These are phyloP conservation scores for Eubasilissa splendida DNA, from an alignment of 2,888 invertebrate genomes.

Conservation along the genomic window DNA sequence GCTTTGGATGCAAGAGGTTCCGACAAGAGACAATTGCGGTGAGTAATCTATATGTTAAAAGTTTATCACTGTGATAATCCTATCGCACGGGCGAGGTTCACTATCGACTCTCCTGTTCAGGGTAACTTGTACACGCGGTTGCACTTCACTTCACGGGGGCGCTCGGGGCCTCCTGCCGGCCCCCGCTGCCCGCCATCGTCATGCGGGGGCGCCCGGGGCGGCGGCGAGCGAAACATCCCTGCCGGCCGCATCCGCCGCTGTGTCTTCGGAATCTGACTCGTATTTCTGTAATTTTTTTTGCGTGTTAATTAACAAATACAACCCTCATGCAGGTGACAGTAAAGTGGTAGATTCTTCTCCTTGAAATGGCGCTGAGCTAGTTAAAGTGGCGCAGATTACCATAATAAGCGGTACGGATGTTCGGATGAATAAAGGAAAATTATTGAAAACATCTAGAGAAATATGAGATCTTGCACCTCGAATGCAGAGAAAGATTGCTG, in stretches of 20 bases:
- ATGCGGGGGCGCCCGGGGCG: slow-evolving; percentile 26
- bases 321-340: not conserved
- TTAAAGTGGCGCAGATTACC: not conserved
- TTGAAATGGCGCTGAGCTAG: not conserved
- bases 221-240: not conserved
- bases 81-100: too few relatives aligned
- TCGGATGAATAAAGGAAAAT: not conserved
- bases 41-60: too few relatives aligned
- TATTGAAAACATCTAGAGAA: not conserved
- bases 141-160: not conserved
- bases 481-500: too few relatives aligned
- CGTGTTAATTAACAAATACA: not conserved
- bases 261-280: slow-evolving; percentile 47
- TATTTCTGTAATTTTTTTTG: slow-evolving; percentile 37
- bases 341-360: not conserved
- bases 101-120: not conserved
- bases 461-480: not conserved
- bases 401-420: not conserved
- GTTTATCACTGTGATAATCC: too few relatives aligned
- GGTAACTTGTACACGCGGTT: not conserved
- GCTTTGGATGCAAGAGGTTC: too few relatives aligned
- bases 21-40: too few relatives aligned
- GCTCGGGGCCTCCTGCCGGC: not conserved
- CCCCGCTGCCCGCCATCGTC: slow-evolving; percentile 36
- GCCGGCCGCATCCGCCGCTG: slow-evolving; percentile 13